Percentiles rank a stretch among this genome's conserved stretches.
Conservation (phyloP, 1,140 invertebrate genomes). For the Oscheius sp. region DNA sequence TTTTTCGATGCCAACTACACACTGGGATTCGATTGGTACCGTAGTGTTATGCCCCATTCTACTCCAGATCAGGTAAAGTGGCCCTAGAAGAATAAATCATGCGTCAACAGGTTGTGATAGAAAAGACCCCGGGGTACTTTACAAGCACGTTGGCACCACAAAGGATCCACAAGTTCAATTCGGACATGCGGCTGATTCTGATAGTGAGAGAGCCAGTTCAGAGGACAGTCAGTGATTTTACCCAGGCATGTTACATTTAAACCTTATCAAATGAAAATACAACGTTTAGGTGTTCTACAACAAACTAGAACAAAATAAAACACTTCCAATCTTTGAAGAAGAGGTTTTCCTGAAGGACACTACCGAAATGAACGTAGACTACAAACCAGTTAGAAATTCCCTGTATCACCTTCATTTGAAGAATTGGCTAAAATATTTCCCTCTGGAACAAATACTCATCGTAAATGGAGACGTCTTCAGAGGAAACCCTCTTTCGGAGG, state of each 20-base stretch:
- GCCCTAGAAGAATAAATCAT: conserved; percentile 3
- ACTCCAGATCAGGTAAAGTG: conserved; percentile 41
- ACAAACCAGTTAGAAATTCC: conserved; percentile 55
- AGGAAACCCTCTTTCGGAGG: conserved; percentile 46
- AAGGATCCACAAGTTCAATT: conserved; percentile 49
- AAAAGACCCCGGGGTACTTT: conserved; percentile 60
- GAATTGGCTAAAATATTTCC: conserved; percentile 50
- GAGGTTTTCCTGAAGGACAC: conserved; percentile 40
- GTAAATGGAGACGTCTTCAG: conserved; percentile 54
- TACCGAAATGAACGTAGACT: conserved; percentile 38
- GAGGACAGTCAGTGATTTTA: conserved; percentile 55
- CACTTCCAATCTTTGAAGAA: conserved; percentile 45
- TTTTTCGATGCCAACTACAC: conserved; percentile 62
- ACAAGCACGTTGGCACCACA: conserved; percentile 42
- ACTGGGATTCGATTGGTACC: conserved; percentile 58
- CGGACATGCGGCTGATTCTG: conserved; percentile 53
- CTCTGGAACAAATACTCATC: conserved; percentile 41
- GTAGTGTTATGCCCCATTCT: conserved; percentile 51
- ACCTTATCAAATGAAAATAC: neutral
- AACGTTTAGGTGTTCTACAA: conserved; percentile 48
- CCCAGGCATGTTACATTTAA: conserved; percentile 46
- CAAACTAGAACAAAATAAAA: conserved; percentile 49
- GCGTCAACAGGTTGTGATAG: conserved; percentile 47
- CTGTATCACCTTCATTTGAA: conserved; percentile 47
- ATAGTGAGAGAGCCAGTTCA: conserved; percentile 54